Evolutionary conservation across 2,888 invertebrate species (phyloP).

Genomic region (Tetanocera ferruginea): DNA sequence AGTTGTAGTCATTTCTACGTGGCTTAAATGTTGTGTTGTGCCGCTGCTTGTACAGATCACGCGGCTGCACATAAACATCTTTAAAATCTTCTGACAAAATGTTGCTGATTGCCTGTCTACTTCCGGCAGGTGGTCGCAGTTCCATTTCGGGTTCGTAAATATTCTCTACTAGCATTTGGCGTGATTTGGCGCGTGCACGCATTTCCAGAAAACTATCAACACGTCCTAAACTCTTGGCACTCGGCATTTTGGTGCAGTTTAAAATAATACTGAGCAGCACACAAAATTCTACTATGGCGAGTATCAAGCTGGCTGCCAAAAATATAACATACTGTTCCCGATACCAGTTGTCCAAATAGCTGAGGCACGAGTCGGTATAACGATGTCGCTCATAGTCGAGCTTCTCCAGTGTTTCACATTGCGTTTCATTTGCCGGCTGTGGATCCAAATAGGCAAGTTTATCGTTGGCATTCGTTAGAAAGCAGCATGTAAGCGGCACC

Average conservation of each 20-base stretch:
- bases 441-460: slow-evolving; percentile 80
- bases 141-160: slow-evolving; percentile 65
- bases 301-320: slow-evolving; percentile 76
- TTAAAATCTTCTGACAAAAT: slow-evolving; percentile 56
- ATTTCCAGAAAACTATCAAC: slow-evolving; percentile 51
- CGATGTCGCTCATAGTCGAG: slow-evolving; percentile 63
- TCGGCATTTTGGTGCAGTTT: slow-evolving; percentile 76
- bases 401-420: slow-evolving; percentile 75
- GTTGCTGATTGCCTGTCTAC: slow-evolving; percentile 37
- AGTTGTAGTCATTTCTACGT: slow-evolving; percentile 61
- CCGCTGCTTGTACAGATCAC: slow-evolving; percentile 64
- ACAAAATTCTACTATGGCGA: slow-evolving; percentile 81
- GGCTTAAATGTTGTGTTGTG: slow-evolving; percentile 67
- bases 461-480: slow-evolving; percentile 73
- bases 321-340: slow-evolving; percentile 81
- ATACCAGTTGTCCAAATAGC: slow-evolving; percentile 81
- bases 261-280: slow-evolving; percentile 80
- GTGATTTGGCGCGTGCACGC: slow-evolving; percentile 54
- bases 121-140: slow-evolving; percentile 47
- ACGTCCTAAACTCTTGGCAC: not conserved
- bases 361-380: slow-evolving; percentile 74
- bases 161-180: slow-evolving; percentile 63
- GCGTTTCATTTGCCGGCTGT: slow-evolving; percentile 77
- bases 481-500: slow-evolving; percentile 80
- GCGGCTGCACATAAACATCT: slow-evolving; percentile 65